phyloP scores from a whole-genome alignment of 2,888 invertebrate genomes.

The Caenorhabditis panamensis region DNA sequence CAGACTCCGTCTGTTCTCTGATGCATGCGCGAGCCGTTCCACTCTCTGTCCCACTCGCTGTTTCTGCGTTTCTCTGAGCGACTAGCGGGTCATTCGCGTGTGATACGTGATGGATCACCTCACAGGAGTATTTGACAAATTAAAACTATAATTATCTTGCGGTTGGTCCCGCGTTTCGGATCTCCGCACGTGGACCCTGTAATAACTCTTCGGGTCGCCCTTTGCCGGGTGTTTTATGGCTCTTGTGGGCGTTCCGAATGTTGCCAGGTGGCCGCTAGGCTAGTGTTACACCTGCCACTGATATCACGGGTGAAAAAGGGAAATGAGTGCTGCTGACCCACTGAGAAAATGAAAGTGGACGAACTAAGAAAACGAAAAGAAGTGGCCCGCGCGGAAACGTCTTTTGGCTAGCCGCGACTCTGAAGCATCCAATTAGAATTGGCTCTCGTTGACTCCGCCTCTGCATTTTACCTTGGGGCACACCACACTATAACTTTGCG shows the following conservation, averaged over 20 bases:
- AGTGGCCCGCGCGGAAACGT: slow-evolving; percentile 16
- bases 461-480: slow-evolving; percentile 10
- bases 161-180: background rate
- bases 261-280: background rate
- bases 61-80: slow-evolving; percentile 9
- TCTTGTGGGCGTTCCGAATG: background rate
- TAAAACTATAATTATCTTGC: background rate
- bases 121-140: slow-evolving; percentile 4
- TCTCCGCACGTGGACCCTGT: background rate
- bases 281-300: background rate
- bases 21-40: background rate
- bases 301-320: background rate
- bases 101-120: background rate
- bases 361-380: slow-evolving; percentile 17
- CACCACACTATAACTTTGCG: background rate
- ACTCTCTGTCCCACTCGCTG: background rate
- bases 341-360: background rate
- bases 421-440: slow-evolving; percentile 47
- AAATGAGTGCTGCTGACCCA: background rate
- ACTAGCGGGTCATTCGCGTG: background rate
- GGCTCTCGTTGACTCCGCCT: slow-evolving; percentile 33
- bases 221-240: background rate
- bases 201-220: background rate
- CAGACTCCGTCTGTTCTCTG: background rate
- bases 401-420: slow-evolving; percentile 16